Evolutionary conservation across 2,888 invertebrate species (phyloP).

Genomic region (Rotaria macrura): DNA sequence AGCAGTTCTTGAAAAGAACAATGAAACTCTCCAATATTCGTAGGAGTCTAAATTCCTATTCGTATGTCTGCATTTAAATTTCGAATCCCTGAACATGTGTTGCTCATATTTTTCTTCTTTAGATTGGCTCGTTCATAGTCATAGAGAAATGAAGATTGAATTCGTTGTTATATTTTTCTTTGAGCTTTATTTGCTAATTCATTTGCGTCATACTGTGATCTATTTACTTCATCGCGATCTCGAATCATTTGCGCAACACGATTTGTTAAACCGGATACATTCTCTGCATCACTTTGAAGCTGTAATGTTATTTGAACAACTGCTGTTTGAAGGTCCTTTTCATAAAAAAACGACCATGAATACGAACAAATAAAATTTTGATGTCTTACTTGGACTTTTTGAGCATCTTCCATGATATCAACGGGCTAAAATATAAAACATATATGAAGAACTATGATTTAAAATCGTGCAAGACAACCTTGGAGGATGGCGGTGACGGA

Average conservation of each 20-base stretch:
- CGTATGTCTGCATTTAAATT: too few species aligned
- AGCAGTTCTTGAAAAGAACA: too few species aligned
- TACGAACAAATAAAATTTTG: background rate
- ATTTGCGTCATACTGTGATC: too few species aligned
- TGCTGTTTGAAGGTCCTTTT: background rate
- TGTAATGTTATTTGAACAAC: background rate
- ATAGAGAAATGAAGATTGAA: too few species aligned
- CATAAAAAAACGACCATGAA: too few species aligned
- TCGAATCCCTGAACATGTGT: too few species aligned
- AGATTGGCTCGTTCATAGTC: too few species aligned
- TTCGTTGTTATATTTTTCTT: too few species aligned
- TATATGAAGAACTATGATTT: background rate
- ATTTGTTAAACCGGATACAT: background rate
- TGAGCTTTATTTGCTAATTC: too few species aligned
- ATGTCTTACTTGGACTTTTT: background rate
- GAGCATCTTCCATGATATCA: background rate
- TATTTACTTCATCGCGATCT: background rate
- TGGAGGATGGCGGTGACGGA: background rate
- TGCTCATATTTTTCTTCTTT: too few species aligned
- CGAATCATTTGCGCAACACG: background rate
- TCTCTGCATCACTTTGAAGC: conserved; percentile 16
- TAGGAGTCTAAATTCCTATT: too few species aligned
- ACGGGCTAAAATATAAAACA: background rate
- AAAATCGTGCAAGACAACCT: background rate
- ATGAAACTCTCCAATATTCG: too few species aligned